Percentiles rank a stretch among this genome's conserved stretches.
phyloP scores from a whole-genome alignment of 2,797 vertebrate species.

The Tarsius wallacei region DNA sequence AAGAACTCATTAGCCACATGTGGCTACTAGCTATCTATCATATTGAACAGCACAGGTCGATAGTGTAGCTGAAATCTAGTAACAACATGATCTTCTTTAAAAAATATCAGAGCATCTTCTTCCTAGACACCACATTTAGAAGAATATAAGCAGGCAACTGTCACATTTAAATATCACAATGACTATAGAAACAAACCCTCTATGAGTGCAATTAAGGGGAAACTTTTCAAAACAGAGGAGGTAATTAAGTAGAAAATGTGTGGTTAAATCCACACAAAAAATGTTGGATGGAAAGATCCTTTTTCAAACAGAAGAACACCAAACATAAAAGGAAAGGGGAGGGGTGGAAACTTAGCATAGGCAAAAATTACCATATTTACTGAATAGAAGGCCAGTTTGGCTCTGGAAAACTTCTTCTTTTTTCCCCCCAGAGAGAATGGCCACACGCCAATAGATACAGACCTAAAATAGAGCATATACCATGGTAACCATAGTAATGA shows the following conservation, averaged over 20 bases:
- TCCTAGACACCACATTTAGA: conserved; percentile 74
- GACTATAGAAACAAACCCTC: conserved; percentile 82
- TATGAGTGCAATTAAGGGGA: conserved; percentile 86
- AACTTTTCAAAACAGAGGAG: conserved; percentile 84
- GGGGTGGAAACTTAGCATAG: conserved; percentile 79
- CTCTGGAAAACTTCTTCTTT: conserved; percentile 83
- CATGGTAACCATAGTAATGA: conserved; percentile 87
- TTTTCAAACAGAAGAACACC: conserved; percentile 82
- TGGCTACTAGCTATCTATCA: neutral
- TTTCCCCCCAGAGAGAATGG: conserved; percentile 79
- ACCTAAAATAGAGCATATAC: conserved; percentile 85
- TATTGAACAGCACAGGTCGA: neutral
- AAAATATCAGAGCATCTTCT: conserved; percentile 59
- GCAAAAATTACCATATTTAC: conserved; percentile 87
- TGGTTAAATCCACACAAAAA: conserved; percentile 85
- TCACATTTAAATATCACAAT: conserved; percentile 81
- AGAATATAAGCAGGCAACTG: conserved; percentile 77
- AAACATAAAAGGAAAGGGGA: conserved; percentile 85
- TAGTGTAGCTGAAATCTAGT: neutral
- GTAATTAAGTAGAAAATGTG: conserved; percentile 88
- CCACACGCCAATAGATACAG: conserved; percentile 86
- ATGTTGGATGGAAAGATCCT: conserved; percentile 81
- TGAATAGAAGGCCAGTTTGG: conserved; percentile 85
- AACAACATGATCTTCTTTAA: neutral
- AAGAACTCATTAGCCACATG: neutral